Evolutionary conservation across 2,113 vertebrate species (phyloP), one percentile per base, ranked within the genome.

Genomic region (Clupea harengus): DNA sequence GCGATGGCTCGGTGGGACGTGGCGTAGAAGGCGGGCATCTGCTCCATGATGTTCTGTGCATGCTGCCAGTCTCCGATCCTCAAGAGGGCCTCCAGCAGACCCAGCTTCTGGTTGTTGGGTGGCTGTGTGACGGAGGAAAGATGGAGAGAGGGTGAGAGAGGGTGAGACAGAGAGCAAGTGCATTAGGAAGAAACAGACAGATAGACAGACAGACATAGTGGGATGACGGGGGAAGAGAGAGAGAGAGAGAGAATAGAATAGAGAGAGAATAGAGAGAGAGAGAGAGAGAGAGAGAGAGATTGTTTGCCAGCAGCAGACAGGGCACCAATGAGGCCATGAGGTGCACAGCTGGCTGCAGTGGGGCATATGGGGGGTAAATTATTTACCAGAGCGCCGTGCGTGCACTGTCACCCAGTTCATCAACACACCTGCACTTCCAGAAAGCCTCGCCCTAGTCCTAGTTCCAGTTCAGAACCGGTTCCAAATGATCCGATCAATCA

Each of bases 51-150:
- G 87, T 94, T 97, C 88, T 99, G 97, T 17, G 98, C 97, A 9
- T 99, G 98, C 81, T 97, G 97, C 98, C 98, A 99, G 90, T 99
- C 98, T 75, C 98, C 97, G 18, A 99, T 98, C 92, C 96, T 96
- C 85, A 99, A 94, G 72, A 99, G 94, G 0, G 98, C 97, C 95
- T 99, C 98, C 90, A 99, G 92, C 87, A 99, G 93, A 78, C 98
- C 98, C 83, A 99, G 97, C 87, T 99, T 99, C 89, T 99, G 98
- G 93, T 99, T 99, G 91, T 99, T 97, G 87, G 97, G 96, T 90
- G 97, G 96, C 98, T 99, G 94, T 54, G 75, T 81, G 25, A 67
- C 20, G 25, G 25, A 28, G 60, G 25, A 67, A 25, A 67, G 22
- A 67, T 5, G 10, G 9, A 72, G 28, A 72, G 20, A 64, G 52